phyloP scores from a whole-genome alignment of 2,797 vertebrate species.

The Dipus sagitta region DNA sequence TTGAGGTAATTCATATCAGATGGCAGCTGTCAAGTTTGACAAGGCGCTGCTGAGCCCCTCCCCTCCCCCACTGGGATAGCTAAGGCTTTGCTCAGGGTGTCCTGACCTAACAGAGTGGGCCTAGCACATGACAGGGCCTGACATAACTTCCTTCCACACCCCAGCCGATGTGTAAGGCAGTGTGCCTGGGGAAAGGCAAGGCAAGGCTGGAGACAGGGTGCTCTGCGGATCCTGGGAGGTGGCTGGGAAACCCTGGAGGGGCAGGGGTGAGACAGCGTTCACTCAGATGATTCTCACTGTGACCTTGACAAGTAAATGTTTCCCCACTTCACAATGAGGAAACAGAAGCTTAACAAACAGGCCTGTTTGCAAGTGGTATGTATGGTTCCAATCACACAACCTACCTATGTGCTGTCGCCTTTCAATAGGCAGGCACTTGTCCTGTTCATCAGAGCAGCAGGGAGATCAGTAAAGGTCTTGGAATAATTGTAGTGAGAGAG shows the following conservation, averaged over 20 bases:
- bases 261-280: neutral
- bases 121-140: neutral
- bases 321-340: neutral
- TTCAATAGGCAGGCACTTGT: neutral
- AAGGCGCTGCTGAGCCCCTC: neutral
- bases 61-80: neutral
- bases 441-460: neutral
- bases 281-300: neutral
- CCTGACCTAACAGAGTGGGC: conserved; percentile 56
- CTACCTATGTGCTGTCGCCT: neutral
- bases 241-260: neutral
- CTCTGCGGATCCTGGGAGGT: neutral
- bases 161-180: conserved; percentile 30
- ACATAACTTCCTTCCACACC: conserved; percentile 50
- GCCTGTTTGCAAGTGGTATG: neutral
- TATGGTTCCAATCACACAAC: neutral
- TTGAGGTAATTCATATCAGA: conserved; percentile 54
- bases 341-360: neutral
- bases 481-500: neutral
- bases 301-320: neutral
- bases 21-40: conserved; percentile 57
- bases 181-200: conserved; percentile 1
- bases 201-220: neutral
- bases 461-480: neutral
- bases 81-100: conserved; percentile 28